Percentiles rank a stretch among this genome's conserved stretches.
Conservation (phyloP, 2,888 invertebrate genomes). For the Polia nebulosa region DNA sequence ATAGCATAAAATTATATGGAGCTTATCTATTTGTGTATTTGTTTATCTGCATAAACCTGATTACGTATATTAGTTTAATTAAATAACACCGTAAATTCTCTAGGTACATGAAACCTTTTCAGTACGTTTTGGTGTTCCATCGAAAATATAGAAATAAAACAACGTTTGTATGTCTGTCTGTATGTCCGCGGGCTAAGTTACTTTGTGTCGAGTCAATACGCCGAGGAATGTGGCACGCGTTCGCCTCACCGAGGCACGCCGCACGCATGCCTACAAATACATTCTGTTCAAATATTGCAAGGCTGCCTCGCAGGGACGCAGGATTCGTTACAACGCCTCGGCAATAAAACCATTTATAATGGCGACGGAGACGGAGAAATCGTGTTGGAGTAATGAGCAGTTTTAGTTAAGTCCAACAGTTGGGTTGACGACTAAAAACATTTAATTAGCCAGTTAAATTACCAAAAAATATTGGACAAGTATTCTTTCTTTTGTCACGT, state of each 20-base stretch:
- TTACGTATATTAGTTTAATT: not conserved
- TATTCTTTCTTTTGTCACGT: no score
- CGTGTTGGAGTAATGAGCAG: not conserved
- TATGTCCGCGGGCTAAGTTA: constrained; percentile 70
- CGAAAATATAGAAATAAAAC: not conserved
- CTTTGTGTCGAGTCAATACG: constrained; percentile 85
- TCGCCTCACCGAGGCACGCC: constrained; percentile 68
- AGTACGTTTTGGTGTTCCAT: not conserved
- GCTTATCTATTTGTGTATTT: not conserved
- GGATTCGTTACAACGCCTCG: constrained; percentile 45
- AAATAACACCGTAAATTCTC: not conserved
- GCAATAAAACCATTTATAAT: constrained; percentile 49
- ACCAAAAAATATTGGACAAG: no score
- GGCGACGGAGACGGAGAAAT: not conserved
- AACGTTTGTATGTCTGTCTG: constrained; percentile 54
- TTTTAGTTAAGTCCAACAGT: not conserved
- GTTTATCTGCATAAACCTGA: not conserved
- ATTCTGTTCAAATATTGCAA: constrained; percentile 66
- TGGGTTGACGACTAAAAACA: no score
- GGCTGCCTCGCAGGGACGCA: constrained; percentile 52
- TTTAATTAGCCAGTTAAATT: no score
- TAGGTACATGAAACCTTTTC: no score
- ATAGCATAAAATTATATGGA: not conserved
- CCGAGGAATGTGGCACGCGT: constrained; percentile 84
- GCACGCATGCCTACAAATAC: constrained; percentile 68